Evolutionary conservation across 2,113 vertebrate species (phyloP), one percentile per base, ranked within the genome.

Genomic region (Emydura subglobosa): DNA sequence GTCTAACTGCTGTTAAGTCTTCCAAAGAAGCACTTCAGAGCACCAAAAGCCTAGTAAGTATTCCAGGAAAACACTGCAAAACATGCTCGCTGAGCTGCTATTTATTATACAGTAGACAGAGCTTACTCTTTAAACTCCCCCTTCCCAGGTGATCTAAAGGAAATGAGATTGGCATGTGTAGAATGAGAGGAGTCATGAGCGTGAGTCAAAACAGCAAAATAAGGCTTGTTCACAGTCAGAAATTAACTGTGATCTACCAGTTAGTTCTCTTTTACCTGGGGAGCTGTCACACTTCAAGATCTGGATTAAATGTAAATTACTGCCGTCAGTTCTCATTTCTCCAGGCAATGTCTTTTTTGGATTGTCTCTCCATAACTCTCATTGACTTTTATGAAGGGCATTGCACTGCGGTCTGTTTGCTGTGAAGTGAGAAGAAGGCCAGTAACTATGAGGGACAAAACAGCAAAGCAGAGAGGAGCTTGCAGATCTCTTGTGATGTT

Each of bases 291-390:
- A 90, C 39, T 68, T 5, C 91, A 80, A 47, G 61, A 94, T 82
- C 17, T 1, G 1, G 87, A 34, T 44, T 4, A 3, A 3, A 83
- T 91, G 81, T 85, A 96, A 97, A 97, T 86, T 82, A 54, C 65
- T 95, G 34, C 85, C 95, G 97, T 91, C 96, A 97, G 91, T 54
- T 94, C 85, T 95, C 92, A 96, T 97, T 96, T 93, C 94, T 94
- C 92, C 68, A 10, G 47, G 68, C 89, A 3, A 51, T 49, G 17
- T 51, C 68, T 65, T 94, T 80, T 96, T 82, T 94, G 79, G 68
- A 85, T 78, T 51, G 42, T 57, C 5, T 89, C 59, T 96, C 54
- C 14, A 24, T 80, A 78, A 82, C 74, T 96, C 44, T 27, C 42
- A 1, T 29, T 94, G 82, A 87, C 72, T 95, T 97, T 92, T 93